A percentile compares a stretch with the other conserved stretches of the same genome.
phyloP scores from a whole-genome alignment of 2,888 invertebrate species.

The Xestia sexstrigata region DNA sequence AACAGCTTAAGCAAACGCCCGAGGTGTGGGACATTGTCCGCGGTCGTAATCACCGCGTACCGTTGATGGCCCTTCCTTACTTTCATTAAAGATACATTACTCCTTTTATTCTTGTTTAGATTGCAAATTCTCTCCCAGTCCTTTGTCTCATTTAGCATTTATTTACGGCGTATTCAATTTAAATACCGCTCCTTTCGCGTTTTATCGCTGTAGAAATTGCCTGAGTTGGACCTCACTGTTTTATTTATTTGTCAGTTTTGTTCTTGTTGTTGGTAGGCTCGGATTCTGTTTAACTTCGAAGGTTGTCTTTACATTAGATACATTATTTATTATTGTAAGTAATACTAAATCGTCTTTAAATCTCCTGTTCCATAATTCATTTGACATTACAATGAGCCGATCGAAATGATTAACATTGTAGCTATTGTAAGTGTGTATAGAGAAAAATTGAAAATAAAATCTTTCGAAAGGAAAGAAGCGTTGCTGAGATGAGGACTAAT shows the following conservation, averaged over 20 bases:
- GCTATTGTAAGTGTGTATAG: constrained; percentile 50
- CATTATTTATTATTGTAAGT: constrained; percentile 61
- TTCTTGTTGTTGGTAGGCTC: constrained; percentile 76
- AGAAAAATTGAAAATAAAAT: constrained; percentile 55
- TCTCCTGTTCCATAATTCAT: constrained; percentile 64
- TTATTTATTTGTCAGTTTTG: constrained; percentile 86
- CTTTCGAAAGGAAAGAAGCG: constrained; percentile 60
- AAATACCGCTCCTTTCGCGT: constrained; percentile 87
- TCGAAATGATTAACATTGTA: constrained; percentile 48
- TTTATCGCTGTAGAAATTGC: constrained; percentile 86
- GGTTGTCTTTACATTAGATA: constrained; percentile 61
- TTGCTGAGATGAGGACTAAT: constrained; percentile 54
- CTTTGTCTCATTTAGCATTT: constrained; percentile 89
- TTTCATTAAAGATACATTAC: constrained; percentile 87
- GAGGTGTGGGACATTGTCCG: constrained; percentile 61
- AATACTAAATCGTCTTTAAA: constrained; percentile 63
- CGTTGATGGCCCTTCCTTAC: constrained; percentile 72
- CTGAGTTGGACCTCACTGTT: constrained; percentile 81
- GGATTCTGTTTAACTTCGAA: constrained; percentile 70
- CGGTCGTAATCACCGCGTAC: constrained; percentile 62
- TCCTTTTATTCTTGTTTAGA: constrained; percentile 87
- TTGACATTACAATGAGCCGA: constrained; percentile 63
- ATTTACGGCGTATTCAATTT: constrained; percentile 89
- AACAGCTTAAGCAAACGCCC: constrained; percentile 45
- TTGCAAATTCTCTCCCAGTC: constrained; percentile 85